phyloP scores from a whole-genome alignment of 2,888 invertebrate species.

The Cremastinae sp. region DNA sequence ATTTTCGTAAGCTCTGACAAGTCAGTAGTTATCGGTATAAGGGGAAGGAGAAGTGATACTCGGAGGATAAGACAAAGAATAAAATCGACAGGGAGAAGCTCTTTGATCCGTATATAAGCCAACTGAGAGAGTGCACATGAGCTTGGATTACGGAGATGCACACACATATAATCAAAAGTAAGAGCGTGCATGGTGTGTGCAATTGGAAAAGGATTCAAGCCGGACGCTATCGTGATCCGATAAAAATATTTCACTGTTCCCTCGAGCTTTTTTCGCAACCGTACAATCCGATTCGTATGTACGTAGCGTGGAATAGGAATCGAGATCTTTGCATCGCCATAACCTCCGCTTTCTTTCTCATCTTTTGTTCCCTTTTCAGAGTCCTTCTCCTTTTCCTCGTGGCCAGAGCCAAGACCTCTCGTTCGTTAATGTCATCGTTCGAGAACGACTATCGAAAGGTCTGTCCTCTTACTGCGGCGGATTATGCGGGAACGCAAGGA shows the following conservation, averaged over 20 bases:
- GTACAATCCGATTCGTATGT: background rate
- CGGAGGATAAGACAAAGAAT: constrained; percentile 16
- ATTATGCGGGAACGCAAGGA: constrained; percentile 35
- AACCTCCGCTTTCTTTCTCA: background rate
- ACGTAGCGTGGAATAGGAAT: constrained; percentile 22
- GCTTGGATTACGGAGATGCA: constrained; percentile 15
- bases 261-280: constrained; percentile 6
- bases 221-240: constrained; percentile 52
- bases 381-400: background rate
- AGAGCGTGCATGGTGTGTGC: constrained; percentile 13
- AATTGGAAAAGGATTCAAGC: constrained; percentile 48
- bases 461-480: constrained; percentile 9
- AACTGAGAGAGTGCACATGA: constrained; percentile 7
- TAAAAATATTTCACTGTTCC: constrained; percentile 48
- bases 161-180: constrained; percentile 11
- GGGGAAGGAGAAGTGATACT: background rate
- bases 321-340: constrained; percentile 41
- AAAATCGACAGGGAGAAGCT: constrained; percentile 14
- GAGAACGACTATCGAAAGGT: constrained; percentile 34
- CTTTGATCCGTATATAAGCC: constrained; percentile 36
- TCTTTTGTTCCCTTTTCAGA: background rate
- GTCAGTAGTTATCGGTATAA: constrained; percentile 1
- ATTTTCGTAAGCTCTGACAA: background rate
- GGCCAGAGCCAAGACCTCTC: constrained; percentile 39
- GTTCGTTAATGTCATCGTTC: constrained; percentile 53